Percentiles rank a stretch among this genome's conserved stretches.
phyloP scores from a whole-genome alignment of 1,140 invertebrate species.

The Phymorhynchus buccinoides region DNA sequence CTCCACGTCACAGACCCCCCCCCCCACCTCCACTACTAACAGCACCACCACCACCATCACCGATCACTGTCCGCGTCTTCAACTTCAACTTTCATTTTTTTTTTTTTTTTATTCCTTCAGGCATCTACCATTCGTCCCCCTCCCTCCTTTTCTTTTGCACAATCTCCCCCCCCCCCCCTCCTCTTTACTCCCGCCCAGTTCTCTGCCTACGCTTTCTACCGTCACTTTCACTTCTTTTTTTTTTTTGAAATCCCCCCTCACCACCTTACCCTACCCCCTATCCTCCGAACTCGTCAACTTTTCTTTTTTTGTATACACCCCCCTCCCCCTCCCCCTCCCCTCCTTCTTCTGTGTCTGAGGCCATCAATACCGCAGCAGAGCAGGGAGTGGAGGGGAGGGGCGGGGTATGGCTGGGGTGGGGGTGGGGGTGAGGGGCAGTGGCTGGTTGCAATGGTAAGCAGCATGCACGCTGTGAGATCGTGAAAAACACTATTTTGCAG shows the following conservation, averaged over 20 bases:
- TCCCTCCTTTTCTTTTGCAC: too few species aligned
- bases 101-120: background rate
- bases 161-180: background rate
- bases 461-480: constrained; percentile 8
- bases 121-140: background rate
- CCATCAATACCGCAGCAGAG: constrained; percentile 9
- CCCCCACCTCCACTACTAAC: too few species aligned
- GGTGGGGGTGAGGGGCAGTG: background rate
- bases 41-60: too few species aligned
- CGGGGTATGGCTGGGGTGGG: too few species aligned
- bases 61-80: background rate
- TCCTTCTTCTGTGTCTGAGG: background rate
- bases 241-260: too few species aligned
- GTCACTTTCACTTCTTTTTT: background rate
- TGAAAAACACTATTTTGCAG: constrained; percentile 12
- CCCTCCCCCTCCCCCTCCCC: background rate
- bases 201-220: background rate
- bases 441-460: background rate
- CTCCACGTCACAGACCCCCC: too few species aligned
- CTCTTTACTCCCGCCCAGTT: background rate
- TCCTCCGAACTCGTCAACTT: background rate
- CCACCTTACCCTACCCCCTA: background rate
- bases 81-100: too few species aligned
- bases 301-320: too few species aligned
- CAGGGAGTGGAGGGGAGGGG: background rate